phyloP scores from a whole-genome alignment of 2,888 invertebrate genomes.

The Calliscelio sp. region DNA sequence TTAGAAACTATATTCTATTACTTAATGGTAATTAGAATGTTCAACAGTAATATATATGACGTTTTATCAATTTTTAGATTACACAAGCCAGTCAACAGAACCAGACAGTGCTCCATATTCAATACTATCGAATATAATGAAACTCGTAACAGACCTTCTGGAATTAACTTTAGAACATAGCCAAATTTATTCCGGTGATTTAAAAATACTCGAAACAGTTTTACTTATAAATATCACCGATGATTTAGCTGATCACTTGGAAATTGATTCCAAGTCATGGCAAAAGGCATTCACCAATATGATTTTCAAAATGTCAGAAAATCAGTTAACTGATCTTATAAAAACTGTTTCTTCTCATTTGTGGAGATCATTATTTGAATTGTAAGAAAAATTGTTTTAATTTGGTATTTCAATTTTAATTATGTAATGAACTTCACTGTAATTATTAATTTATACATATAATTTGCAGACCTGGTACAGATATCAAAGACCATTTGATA shows the following conservation, averaged over 20 bases:
- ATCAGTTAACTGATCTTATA: constrained; percentile 31
- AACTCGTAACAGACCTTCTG: constrained; percentile 34
- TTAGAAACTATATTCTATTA: no score
- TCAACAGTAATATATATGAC: no score
- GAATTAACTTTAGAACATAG: constrained; percentile 35
- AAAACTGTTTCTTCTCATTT: constrained; percentile 34
- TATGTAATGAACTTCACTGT: no score
- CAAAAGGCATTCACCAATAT: constrained; percentile 30
- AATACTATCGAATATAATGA: constrained; percentile 14
- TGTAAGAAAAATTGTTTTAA: constrained; percentile 60
- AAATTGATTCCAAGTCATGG: constrained; percentile 27
- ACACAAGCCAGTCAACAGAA: constrained; percentile 4
- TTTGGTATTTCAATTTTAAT: no score
- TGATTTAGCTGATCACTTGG: constrained; percentile 16
- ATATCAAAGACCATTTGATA: constrained; percentile 70
- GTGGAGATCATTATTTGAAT: constrained; percentile 43
- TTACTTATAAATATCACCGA: constrained; percentile 39
- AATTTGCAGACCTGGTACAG: no score
- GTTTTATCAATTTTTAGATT: constrained; percentile 9
- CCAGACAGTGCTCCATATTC: constrained; percentile 64
- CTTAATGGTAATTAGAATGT: no score
- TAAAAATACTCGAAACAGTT: constrained; percentile 58
- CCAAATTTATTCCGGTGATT: constrained; percentile 22
- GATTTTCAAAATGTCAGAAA: constrained; percentile 40
- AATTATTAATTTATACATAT: no score